Base-by-base conservation (phyloP, 1,140 invertebrate species). In the Drosophila equinoxialis region DNA sequence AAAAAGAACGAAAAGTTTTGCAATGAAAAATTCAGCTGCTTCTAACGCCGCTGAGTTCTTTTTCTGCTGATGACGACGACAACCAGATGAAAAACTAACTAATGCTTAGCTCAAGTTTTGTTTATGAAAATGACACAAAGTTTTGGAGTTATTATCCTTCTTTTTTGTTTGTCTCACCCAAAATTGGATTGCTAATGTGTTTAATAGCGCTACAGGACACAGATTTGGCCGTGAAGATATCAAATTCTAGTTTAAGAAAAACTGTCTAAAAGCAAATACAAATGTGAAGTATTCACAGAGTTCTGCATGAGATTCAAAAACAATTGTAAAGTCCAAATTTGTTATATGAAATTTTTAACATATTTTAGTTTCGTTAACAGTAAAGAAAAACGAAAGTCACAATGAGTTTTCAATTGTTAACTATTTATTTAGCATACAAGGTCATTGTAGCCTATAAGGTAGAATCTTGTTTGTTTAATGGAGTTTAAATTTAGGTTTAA, bases 1-100 rank as follows among this genome's bases (percentile, higher is more conserved):
- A 26, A 71, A 17, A 42, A 79, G 74, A 26, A 71, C 8, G 30
- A 73, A 79, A 86, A 83, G 41, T 86, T 86, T 82, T 77, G 57
- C 66, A 77, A 86, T 86, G 72, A 87, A 87, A 87, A 86, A 86
- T 86, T 87, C 76, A 77, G 54, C 57, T 59, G 51, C 48, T 67
- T 20, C 30, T 45, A 41, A 23, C 33, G 61, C 17, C 1, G 35
- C 7, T 11, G 35, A 37, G 11, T 30, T 30, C 30, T 30, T 30
- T 30, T 30, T 30, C 30, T 30, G 58, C 6, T 60, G 58, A 60
- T 7, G 61, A 48, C 26, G 26, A 63, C 61, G 61, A 14, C 61
- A 63, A 30, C 48, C n/a, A 55, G 11, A 65, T 33, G 61, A 63
- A 33, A 67, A 42, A 17, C 13, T 26, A 65, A 74, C 71, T 74